phyloP scores from a whole-genome alignment of 2,888 invertebrate genomes.

The Ormyrus pomaceus region DNA sequence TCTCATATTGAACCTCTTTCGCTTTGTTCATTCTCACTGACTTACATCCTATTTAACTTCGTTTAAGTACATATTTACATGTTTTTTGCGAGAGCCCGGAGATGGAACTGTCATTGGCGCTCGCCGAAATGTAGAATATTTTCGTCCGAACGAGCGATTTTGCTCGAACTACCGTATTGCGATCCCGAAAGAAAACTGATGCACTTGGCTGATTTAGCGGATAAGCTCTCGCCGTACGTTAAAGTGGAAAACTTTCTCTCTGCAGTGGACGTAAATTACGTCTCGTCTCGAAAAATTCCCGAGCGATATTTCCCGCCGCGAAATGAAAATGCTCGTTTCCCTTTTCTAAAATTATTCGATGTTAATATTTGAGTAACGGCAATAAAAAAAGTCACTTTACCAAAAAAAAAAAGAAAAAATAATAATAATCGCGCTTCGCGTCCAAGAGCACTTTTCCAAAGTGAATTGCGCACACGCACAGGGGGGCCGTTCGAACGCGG shows the following conservation, averaged over 20 bases:
- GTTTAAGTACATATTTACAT: constrained; percentile 57
- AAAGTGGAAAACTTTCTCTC: constrained; percentile 1
- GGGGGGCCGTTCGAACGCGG: too few relatives aligned
- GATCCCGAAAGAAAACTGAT: constrained; percentile 19
- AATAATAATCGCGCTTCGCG: too few relatives aligned
- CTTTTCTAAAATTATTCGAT: too few relatives aligned
- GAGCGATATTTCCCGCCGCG: background rate
- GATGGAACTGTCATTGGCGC: background rate
- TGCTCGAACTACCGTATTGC: background rate
- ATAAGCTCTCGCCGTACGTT: constrained; percentile 16
- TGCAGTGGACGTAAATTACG: constrained; percentile 5
- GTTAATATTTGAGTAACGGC: too few relatives aligned
- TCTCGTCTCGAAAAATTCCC: background rate
- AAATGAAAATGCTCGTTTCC: too few relatives aligned
- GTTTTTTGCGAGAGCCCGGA: constrained; percentile 6
- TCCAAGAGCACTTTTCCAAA: too few relatives aligned
- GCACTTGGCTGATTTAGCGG: constrained; percentile 21
- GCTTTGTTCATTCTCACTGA: constrained; percentile 34
- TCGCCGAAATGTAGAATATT: background rate
- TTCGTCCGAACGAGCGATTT: constrained; percentile 33
- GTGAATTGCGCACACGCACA: too few relatives aligned
- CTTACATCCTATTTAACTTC: constrained; percentile 40
- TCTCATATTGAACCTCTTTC: constrained; percentile 17
- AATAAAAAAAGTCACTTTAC: too few relatives aligned
- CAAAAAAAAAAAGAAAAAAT: too few relatives aligned